Evolutionary conservation across 2,888 invertebrate genomes (phyloP).

Genomic region (Monochamus alternatus): DNA sequence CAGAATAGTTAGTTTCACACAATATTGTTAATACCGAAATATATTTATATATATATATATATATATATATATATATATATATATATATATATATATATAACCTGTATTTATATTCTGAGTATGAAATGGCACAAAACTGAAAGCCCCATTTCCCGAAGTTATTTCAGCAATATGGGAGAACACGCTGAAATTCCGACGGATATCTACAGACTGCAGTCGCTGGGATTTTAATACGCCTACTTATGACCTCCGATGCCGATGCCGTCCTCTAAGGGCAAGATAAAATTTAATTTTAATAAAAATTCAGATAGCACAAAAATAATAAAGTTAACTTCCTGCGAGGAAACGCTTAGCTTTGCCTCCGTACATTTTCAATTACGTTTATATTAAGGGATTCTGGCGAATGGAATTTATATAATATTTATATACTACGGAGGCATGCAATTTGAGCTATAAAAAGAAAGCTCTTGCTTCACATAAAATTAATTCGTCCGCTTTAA

Average conservation of each 20-base stretch:
- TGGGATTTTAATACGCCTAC: background rate
- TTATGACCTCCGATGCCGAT: background rate
- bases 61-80: no score
- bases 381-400: conserved; percentile 5
- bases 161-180: background rate
- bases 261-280: background rate
- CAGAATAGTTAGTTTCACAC: no score
- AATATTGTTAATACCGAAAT: no score
- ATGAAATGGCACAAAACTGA: background rate
- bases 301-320: conserved; percentile 2
- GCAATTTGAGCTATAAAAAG: conserved; percentile 11
- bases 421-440: conserved; percentile 11
- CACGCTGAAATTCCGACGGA: background rate
- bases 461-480: conserved; percentile 10
- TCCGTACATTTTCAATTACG: conserved; percentile 26
- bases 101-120: background rate
- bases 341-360: background rate
- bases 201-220: background rate
- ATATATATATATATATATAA: no score
- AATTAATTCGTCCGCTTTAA: conserved; percentile 26
- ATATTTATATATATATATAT: no score
- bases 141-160: background rate
- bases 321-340: conserved; percentile 7
- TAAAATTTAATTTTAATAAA: conserved; percentile 13
- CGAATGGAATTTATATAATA: conserved; percentile 4